phyloP scores from a whole-genome alignment of 2,888 invertebrate genomes.

The Meloe dianella region DNA sequence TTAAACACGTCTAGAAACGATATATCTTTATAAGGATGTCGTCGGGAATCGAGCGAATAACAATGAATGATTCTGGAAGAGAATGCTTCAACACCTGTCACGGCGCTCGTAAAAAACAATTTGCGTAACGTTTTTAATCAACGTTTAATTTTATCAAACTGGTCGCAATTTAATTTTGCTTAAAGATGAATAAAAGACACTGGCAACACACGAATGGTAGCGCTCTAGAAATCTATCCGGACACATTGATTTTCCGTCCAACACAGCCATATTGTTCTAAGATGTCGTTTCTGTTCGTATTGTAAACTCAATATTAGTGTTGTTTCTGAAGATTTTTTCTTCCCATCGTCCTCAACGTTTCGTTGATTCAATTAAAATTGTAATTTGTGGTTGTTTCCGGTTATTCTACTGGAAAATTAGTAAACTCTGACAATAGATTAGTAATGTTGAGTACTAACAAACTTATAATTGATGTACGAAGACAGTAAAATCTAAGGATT shows the following conservation, averaged over 20 bases:
- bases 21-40: conserved; percentile 16
- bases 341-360: conserved; percentile 13
- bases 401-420: conserved; percentile 11
- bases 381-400: conserved; percentile 12
- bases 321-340: conserved; percentile 15
- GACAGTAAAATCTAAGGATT: conserved; percentile 44
- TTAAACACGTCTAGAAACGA: conserved; percentile 15
- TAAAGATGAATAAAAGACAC: conserved; percentile 17
- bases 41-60: background rate
- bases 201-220: background rate
- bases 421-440: conserved; percentile 1
- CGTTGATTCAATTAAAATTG: conserved; percentile 26
- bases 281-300: conserved; percentile 45
- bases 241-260: conserved; percentile 42
- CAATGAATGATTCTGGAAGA: background rate
- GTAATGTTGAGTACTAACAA: conserved; percentile 25
- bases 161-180: conserved; percentile 26
- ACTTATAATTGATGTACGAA: conserved; percentile 37
- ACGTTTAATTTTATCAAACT: conserved; percentile 28
- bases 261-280: conserved; percentile 36
- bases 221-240: conserved; percentile 32
- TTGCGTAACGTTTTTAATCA: conserved; percentile 23
- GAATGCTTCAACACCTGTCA: conserved; percentile 15
- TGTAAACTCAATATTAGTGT: conserved; percentile 35
- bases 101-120: conserved; percentile 18